phyloP scores from a whole-genome alignment of 2,888 invertebrate species.

The Saturnia pavonia region DNA sequence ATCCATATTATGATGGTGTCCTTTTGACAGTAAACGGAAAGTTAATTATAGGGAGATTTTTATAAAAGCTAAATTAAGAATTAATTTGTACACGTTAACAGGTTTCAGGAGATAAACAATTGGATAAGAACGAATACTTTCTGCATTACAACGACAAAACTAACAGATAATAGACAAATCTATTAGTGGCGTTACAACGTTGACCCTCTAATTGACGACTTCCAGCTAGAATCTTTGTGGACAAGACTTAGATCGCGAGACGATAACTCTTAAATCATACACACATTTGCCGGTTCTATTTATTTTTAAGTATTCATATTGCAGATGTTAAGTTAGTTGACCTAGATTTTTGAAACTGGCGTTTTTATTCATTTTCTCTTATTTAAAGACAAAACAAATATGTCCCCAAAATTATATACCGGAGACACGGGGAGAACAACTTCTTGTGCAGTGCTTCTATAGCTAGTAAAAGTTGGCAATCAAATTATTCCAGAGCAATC shows the following conservation, averaged over 20 bases:
- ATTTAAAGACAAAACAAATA: background rate
- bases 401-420: background rate
- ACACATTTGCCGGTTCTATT: background rate
- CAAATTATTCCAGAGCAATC: background rate
- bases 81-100: background rate
- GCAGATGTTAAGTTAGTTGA: background rate
- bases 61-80: background rate
- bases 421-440: background rate
- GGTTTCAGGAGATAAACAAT: background rate
- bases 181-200: background rate
- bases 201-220: constrained; percentile 24
- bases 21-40: no score
- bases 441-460: background rate
- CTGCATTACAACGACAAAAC: background rate
- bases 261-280: background rate
- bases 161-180: background rate
- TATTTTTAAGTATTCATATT: background rate
- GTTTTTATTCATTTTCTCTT: background rate
- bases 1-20: no score
- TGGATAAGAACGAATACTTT: background rate
- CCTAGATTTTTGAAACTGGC: background rate
- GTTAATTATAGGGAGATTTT: background rate
- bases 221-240: background rate
- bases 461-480: background rate
- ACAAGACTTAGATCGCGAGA: background rate